Evolutionary conservation across 2,113 vertebrate genomes (phyloP).

Genomic region (Nestor notabilis): DNA sequence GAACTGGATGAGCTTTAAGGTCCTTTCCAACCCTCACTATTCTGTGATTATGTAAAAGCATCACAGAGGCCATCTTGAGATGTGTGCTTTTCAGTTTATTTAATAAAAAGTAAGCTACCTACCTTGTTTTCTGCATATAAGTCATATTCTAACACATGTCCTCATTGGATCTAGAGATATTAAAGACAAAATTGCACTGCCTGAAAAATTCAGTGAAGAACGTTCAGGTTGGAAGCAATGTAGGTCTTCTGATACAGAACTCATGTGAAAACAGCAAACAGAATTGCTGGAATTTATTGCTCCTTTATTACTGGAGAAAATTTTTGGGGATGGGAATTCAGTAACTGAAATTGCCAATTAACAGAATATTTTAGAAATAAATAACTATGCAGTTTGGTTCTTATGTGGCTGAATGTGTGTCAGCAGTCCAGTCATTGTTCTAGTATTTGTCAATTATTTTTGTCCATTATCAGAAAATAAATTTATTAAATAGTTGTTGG

Average conservation of each 20-base stretch:
- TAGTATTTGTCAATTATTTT: not conserved
- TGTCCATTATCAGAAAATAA: not conserved
- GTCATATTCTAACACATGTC: not conserved
- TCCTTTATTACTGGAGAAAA: not conserved
- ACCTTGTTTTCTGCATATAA: not conserved
- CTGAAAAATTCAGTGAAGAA: not conserved
- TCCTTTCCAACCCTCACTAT: not conserved
- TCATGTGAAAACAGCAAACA: not conserved
- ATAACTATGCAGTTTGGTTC: not conserved
- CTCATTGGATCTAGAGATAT: not conserved
- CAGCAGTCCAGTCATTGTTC: not conserved
- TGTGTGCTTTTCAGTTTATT: not conserved
- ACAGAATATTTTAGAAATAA: not conserved
- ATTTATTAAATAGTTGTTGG: not conserved
- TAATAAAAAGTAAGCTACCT: not conserved
- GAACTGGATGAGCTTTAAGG: not conserved
- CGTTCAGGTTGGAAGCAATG: not conserved
- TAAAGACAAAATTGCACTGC: not conserved
- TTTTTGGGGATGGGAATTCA: not conserved
- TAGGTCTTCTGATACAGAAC: not conserved
- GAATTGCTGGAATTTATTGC: not conserved
- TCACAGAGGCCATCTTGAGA: not conserved
- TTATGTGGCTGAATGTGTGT: not conserved
- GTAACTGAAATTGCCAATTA: not conserved
- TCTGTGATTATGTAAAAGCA: not conserved